These are phyloP conservation scores for Actinemys pallida DNA, from an alignment of 2,113 vertebrate genomes.

Conservation along the genomic window DNA sequence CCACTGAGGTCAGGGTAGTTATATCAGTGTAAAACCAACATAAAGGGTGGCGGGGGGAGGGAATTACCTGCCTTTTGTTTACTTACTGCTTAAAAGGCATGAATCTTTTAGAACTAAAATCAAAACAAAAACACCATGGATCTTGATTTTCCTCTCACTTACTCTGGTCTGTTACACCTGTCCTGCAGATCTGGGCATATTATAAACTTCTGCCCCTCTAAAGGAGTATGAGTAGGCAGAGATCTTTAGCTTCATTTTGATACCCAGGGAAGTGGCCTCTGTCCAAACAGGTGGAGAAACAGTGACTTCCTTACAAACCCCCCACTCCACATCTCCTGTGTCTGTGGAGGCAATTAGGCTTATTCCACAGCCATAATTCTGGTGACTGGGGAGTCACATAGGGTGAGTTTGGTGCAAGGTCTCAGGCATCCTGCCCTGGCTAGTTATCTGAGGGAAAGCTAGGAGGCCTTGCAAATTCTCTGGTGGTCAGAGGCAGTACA, in stretches of 20 bases:
- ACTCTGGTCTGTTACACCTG: neutral
- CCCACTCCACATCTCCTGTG: accelerated
- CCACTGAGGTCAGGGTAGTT: constrained; percentile 9
- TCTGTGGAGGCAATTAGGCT: neutral
- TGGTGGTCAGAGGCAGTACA: neutral
- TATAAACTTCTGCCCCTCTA: neutral
- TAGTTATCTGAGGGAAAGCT: neutral
- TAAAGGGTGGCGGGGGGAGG: neutral
- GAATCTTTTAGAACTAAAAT: neutral
- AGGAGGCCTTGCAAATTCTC: neutral
- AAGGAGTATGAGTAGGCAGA: neutral
- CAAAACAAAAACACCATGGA: neutral
- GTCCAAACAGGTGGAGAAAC: neutral
- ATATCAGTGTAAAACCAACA: neutral
- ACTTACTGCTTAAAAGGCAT: neutral
- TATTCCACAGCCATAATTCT: neutral
- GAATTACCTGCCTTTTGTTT: neutral
- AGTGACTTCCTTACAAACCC: neutral
- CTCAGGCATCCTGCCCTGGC: neutral
- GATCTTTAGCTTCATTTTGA: neutral
- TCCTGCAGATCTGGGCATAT: neutral
- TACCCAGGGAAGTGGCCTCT: neutral
- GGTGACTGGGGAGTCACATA: neutral
- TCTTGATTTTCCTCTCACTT: neutral
- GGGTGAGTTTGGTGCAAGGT: neutral